Base-by-base conservation (phyloP, 2,113 vertebrate genomes). In the Pithys albifrons region DNA sequence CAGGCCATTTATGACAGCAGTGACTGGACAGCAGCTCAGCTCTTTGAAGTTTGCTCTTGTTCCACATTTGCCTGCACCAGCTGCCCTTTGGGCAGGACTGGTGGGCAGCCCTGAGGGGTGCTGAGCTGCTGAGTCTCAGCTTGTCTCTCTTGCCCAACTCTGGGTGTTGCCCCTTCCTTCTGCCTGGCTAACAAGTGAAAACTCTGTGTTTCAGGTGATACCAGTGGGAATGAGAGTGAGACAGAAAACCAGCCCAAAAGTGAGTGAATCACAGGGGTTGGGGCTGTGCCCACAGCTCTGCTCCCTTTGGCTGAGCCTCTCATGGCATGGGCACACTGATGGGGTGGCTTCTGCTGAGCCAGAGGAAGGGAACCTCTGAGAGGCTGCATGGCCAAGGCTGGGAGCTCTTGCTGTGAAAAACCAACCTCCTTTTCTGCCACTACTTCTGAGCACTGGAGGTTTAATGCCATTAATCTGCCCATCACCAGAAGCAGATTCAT, bases 221-320 rank as follows among this genome's bases (percentile, higher is more conserved):
- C 98, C 95, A 99, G 98, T 72, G 99, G 99, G 89, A 99, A 99
- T 33, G 99, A 99, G 96, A 99, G 99, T 41, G 99, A 99, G 91
- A 98, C 98, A 0, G 99, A 99, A 94, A 98, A 99, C 97, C 97
- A 97, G 96, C 97, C 96, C 81, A 98, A 98, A 99, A 98, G 99
- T 99, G 98, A 97, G 95, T 98, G 97, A 98, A 95, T 98, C 97
- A 98, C 19, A 45, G 54, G 91, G 93, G 94, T 93, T 93, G 94
- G 96, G 93, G 95, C 97, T 71, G 31, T 93, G 91, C 70, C 55
- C 45, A 4, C 25, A 46, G 85, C 66, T 5, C 88, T 89, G 48
- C 66, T 3, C 39, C 7, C 7, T 48, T 55, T 52, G 94, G 61
- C 80, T 52, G 16, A 28, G 72, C 23, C 69, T 77, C 48, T 55